These are phyloP conservation scores for Bothrops alternatus DNA, from an alignment of 2,797 vertebrate species.

Conservation along the genomic window DNA sequence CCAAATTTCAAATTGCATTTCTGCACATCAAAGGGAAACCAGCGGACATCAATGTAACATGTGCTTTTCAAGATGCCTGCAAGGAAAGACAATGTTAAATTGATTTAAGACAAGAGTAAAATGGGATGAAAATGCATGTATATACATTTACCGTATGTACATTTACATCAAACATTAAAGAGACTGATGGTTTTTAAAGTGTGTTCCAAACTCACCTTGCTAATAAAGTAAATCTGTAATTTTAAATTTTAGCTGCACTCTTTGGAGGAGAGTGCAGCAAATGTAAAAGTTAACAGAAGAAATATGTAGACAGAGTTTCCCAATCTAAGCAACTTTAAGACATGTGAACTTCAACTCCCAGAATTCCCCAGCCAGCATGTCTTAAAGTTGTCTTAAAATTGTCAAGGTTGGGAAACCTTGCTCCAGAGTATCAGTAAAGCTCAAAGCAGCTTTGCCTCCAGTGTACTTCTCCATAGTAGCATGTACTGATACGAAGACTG, in stretches of 20 bases:
- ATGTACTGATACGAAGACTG: not conserved
- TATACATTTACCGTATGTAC: not conserved
- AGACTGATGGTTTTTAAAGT: conserved; percentile 3
- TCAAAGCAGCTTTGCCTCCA: not conserved
- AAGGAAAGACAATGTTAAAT: accelerated
- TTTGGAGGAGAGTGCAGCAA: not conserved
- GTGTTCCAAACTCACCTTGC: not conserved
- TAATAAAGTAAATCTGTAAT: not conserved
- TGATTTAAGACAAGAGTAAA: not conserved
- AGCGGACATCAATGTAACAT: conserved; percentile 91
- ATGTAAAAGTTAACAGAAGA: not conserved
- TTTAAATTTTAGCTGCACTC: not conserved
- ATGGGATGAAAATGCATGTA: not conserved
- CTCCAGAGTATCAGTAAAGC: not conserved
- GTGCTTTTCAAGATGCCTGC: conserved; percentile 76
- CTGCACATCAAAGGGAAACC: conserved; percentile 93
- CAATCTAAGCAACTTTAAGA: not conserved
- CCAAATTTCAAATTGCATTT: conserved; percentile 92
- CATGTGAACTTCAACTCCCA: no score
- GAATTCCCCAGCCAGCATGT: no score
- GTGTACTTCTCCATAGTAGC: not conserved
- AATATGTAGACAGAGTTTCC: not conserved
- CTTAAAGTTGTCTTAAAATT: no score
- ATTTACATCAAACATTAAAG: not conserved
- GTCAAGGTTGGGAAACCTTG: not conserved